phyloP scores from a whole-genome alignment of 2,888 invertebrate species.

The Clusia tigrina region DNA sequence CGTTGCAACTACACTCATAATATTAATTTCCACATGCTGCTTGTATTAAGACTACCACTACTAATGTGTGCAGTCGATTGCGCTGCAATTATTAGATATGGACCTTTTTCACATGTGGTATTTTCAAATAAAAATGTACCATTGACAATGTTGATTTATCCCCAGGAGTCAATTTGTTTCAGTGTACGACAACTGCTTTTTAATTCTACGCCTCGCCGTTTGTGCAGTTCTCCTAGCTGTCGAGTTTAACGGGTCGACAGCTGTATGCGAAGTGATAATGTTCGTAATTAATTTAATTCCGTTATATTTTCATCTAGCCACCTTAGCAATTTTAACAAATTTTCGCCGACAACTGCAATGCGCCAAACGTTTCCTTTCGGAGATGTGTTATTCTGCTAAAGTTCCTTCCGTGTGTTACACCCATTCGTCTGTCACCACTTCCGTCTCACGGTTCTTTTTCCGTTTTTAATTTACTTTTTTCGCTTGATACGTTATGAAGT shows the following conservation, averaged over 20 bases:
- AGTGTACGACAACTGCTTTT: conserved; percentile 24
- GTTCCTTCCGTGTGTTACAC: conserved; percentile 11
- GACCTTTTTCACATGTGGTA: too few relatives aligned
- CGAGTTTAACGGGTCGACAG: conserved; percentile 38
- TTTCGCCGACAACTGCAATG: conserved; percentile 49
- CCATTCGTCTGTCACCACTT: neutral
- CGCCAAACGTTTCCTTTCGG: conserved; percentile 54
- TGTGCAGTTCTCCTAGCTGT: neutral
- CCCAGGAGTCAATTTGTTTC: too few relatives aligned
- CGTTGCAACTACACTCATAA: too few relatives aligned
- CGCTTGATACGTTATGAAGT: conserved; percentile 42
- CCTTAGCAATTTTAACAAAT: neutral
- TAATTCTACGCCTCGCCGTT: neutral
- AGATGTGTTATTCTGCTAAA: conserved; percentile 37
- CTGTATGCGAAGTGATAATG: conserved; percentile 55
- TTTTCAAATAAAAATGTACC: too few relatives aligned
- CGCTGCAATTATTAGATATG: too few relatives aligned
- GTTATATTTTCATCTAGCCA: conserved; percentile 58
- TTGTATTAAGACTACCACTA: too few relatives aligned
- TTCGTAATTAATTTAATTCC: conserved; percentile 62
- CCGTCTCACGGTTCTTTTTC: conserved; percentile 9
- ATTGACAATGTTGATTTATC: too few relatives aligned
- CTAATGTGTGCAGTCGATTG: too few relatives aligned
- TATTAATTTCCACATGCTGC: too few relatives aligned
- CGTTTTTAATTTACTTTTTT: conserved; percentile 11